Percentiles rank a stretch among this genome's conserved stretches.
Conservation (phyloP, 2,113 vertebrate genomes). For the Pterocles burchelli region DNA sequence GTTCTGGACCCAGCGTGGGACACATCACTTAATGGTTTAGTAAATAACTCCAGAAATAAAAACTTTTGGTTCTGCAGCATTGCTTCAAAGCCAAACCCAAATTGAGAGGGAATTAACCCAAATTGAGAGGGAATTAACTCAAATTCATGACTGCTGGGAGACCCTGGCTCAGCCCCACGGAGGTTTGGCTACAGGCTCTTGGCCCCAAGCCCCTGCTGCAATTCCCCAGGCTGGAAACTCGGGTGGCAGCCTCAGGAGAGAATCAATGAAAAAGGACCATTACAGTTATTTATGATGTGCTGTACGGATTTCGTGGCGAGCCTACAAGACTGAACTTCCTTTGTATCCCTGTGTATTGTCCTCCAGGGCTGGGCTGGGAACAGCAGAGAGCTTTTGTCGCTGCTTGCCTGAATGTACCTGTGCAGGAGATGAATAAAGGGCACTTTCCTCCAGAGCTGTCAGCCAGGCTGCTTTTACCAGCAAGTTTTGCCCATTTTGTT, state of each 20-base stretch:
- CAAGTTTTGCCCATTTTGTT: background rate
- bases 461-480: background rate
- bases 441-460: background rate
- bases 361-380: background rate
- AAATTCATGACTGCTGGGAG: background rate
- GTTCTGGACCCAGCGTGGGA: background rate
- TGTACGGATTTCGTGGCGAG: background rate
- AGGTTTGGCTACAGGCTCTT: background rate
- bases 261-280: background rate
- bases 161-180: background rate
- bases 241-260: background rate
- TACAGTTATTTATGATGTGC: background rate
- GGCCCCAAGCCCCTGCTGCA: background rate
- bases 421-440: conserved; percentile 7
- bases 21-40: fast-evolving
- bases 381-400: background rate
- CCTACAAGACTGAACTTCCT: background rate
- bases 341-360: background rate
- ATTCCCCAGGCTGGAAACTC: background rate
- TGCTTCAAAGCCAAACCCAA: background rate
- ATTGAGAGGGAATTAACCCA: background rate
- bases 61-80: background rate
- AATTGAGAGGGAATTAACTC: background rate
- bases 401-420: background rate
- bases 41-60: background rate